Base-by-base conservation (phyloP, 2,888 invertebrate species). In the Erannis defoliaria region DNA sequence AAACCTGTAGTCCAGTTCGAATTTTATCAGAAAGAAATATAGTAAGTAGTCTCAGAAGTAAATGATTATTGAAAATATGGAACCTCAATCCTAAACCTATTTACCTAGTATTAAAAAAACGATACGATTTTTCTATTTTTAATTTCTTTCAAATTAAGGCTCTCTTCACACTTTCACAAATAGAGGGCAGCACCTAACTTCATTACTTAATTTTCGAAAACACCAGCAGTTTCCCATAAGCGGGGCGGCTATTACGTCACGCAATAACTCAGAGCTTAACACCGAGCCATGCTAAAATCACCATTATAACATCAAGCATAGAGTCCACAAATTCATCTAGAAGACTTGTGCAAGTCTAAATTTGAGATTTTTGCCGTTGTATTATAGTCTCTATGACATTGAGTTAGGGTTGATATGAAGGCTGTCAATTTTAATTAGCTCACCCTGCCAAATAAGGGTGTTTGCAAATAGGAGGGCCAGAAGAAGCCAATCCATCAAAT, bases 401-500 rank as follows among this genome's bases (percentile, higher is more conserved):
- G 23, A 3, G 33, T 67, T 78, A 86, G 68, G 70, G 75, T 58
- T 56, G 60, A 58, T 56, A 53, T 53, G 55, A 37, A 31, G 48
- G 48, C 59, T 85, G 89, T 82, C 88, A 87, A 90, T 92, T 92
- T 91, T 92, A 93, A 92, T 92, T 93, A 92, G 91, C 86, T 83
- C 77, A 74, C 74, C 74, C 75, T 72, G 64, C 78, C 83, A 81
- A 88, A 88, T 88, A 88, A 89, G 92, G 92, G 93, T 90, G 90
- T 91, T 92, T 92, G 91, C 91, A 91, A 91, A 92, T 91, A 92
- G 88, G 82, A 86, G 89, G 89, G 90, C 81, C 82, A 81, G 88
- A 90, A 91, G 92, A 91, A 93, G 92, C 92, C 92, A 93, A 93
- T 93, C 92, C 92, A 93, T 93, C 93, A 93, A 93, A 92, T 89